Base-by-base conservation (phyloP, 1,140 invertebrate genomes). In the Nixonia krombeini region DNA sequence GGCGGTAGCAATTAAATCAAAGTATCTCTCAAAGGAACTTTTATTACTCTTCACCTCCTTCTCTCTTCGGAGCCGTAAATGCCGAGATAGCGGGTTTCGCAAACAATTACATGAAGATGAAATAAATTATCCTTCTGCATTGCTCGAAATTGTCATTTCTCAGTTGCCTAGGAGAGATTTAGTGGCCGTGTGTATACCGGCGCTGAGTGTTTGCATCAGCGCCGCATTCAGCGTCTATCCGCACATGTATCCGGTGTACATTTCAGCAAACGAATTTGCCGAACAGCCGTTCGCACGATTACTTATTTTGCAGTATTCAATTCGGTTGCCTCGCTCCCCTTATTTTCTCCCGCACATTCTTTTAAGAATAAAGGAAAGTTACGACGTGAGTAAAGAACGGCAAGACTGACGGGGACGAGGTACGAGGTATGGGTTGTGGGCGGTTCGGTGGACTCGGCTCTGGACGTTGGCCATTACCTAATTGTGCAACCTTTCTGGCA, bases 401-500 rank as follows among this genome's bases (percentile, higher is more conserved):
- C n/a, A n/a, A 51, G 59, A 64, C 61, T 49, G 47, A 16, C 50
- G 49, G 62, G 62, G 42, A 41, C 67, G 47, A 56, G 50, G 53
- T 51, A 51, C 29, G 33, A 46, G 42, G 8, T 31, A 31, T 51
- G 26, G 47, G 51, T 65, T 53, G 56, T 37, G 56, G 55, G 61
- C 49, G 59, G 67, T 70, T 65, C 38, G 61, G 57, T 55, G 53
- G 52, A 63, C 49, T 69, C 64, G 65, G 67, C 80, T 72, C 72
- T 79, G 76, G 75, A 81, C 65, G 52, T 65, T 57, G 65, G 76
- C 78, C 72, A 80, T 80, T 81, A 79, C 74, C 76, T 81, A 81
- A 81, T 80, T 79, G 78, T 74, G 70, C 77, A 79, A 80, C 73
- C 79, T 81, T 79, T 78, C 58, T 74, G 78, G 76, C 73, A 58